Evolutionary conservation across 2,797 vertebrate species (phyloP).

Genomic region (Chromobotia macracanthus): DNA sequence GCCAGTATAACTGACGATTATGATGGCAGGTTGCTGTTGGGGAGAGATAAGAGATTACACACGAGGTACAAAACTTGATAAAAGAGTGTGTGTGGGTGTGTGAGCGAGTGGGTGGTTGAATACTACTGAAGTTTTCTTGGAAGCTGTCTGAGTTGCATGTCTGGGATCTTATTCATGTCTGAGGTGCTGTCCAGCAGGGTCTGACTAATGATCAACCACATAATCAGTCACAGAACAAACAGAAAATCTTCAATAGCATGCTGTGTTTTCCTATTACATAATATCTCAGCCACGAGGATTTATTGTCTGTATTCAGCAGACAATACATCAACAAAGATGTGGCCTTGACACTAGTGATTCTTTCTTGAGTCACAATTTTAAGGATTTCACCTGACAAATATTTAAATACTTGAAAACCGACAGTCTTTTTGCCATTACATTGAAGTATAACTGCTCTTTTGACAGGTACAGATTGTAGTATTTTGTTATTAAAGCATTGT

Average conservation of each 20-base stretch:
- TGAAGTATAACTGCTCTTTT: too few species aligned
- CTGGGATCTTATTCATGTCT: slow-evolving; percentile 18
- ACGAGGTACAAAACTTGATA: slow-evolving; percentile 43
- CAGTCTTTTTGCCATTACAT: too few species aligned
- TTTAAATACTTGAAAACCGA: too few species aligned
- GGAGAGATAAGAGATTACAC: slow-evolving; percentile 57
- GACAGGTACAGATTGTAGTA: too few species aligned
- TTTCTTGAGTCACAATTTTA: background rate
- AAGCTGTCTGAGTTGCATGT: slow-evolving; percentile 19
- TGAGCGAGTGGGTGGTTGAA: slow-evolving; percentile 11
- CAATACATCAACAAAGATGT: background rate
- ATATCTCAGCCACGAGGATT: background rate
- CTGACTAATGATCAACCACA: slow-evolving; percentile 19
- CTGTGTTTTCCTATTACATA: background rate
- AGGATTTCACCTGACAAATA: too few species aligned
- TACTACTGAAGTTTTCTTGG: slow-evolving; percentile 36
- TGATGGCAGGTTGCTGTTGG: slow-evolving; percentile 52
- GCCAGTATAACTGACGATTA: slow-evolving; percentile 55
- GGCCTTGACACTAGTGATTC: background rate
- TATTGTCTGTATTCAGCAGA: too few species aligned
- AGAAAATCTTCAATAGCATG: background rate
- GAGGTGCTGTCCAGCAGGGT: background rate
- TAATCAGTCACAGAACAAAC: slow-evolving; percentile 1
- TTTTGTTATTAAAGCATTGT: background rate
- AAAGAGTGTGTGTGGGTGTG: slow-evolving; percentile 23